Conservation (phyloP, 2,797 vertebrate species). For the Lepus townsendii region DNA sequence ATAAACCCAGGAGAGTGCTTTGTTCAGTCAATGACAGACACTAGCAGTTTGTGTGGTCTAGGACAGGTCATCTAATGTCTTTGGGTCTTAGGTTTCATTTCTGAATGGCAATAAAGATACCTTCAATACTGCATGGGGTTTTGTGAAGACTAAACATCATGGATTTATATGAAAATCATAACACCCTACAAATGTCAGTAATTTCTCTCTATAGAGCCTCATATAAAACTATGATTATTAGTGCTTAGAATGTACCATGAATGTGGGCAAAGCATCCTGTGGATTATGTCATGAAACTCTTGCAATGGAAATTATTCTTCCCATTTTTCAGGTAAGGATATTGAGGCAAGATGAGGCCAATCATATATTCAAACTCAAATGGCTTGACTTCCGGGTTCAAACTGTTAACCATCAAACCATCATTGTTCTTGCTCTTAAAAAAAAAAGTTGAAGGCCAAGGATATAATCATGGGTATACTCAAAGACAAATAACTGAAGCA, state of each 20-base stretch:
- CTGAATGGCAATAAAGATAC: not conserved
- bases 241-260: not conserved
- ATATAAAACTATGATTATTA: not conserved
- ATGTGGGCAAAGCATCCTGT: not conserved
- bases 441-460: not conserved
- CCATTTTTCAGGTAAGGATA: constrained; percentile 27
- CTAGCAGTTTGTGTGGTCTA: not conserved
- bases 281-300: not conserved
- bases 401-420: accelerated
- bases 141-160: constrained; percentile 51
- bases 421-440: not conserved
- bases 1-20: not conserved
- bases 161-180: constrained; percentile 15
- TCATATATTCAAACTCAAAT: not conserved
- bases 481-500: not conserved
- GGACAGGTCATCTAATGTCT: not conserved
- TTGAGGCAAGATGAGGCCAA: not conserved
- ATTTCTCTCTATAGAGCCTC: constrained; percentile 1
- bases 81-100: not conserved
- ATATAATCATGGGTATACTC: not conserved
- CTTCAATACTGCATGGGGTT: not conserved
- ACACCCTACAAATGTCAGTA: not conserved
- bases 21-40: not conserved
- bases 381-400: not conserved
- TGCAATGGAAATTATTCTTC: not conserved